Evolutionary conservation across 2,113 vertebrate species (phyloP), one percentile per base, ranked within the genome.

Genomic region (Myxocyprinus asiaticus): DNA sequence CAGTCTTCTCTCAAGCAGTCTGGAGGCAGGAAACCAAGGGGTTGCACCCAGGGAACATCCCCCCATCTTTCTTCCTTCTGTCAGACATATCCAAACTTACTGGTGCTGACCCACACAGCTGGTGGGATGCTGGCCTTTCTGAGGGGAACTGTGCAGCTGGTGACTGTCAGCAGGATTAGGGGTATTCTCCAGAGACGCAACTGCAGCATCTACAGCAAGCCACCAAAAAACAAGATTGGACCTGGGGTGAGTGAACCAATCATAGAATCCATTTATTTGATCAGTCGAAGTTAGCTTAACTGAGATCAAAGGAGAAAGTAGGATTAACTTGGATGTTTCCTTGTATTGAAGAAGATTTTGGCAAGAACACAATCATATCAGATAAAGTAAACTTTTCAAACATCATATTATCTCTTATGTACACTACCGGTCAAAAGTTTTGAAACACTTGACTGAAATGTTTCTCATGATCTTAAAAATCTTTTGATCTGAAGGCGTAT

Each of bases 201-300:
- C 67, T 74, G 81, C 73, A 79, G 3, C n/a, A 88, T 91, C 77
- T 88, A 89, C 80, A 88, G 87, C 77, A 90, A 89, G 71, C 89
- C 90, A 7, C 84, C 90, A 55, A 88, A 78, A 66, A 78, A 85
- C 82, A 85, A 77, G 78, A 89, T 91, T 6, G 86, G 90, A 85
- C 83, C 89, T 0, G 84, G 68, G 81, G 90, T 91, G 69, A 91
- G 89, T 88, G 15, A 43, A 50, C 17, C 44, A 48, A 51, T 65
- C 17, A 53, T 15, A 45, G 43, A 71, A 15, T 72, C 33, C 11
- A 48, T 17, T 50, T 12, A 62, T n/a, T 9, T 75, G 6, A 17
- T 50, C n/a, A 33, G 7, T 6, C 17, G 33, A 10, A 4, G 2
- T 50, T 51, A 17, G 14, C 22, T 48, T 48, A 67, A 48, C 45